Evolutionary conservation across 2,888 invertebrate species (phyloP), one percentile per base, ranked within the genome.

Genomic region (Morpho helenor): DNA sequence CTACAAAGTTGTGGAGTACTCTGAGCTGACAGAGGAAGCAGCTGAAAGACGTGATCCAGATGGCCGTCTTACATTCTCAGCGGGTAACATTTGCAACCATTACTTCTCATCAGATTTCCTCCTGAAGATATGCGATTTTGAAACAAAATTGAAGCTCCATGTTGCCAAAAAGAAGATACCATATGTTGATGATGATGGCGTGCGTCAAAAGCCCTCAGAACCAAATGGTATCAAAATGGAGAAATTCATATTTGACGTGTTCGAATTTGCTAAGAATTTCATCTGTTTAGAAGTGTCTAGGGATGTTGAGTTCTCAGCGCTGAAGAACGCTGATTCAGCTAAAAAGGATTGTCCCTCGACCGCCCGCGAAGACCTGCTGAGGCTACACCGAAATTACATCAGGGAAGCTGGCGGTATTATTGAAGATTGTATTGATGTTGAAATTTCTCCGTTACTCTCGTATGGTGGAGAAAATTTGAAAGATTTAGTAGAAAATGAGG

Each of bases 161-260:
- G 94, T 98, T 0, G 99, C 99, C 7, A 97, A 97, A 77, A 99
- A 99, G 91, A 99, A 99, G 89, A 99, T 99, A 66, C 95, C 98
- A 0, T 95, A 93, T 69, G 90, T 98, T 0, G 94, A 97, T 75
- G 90, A 91, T 1, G 89, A 92, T 7, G 97, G 97, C 3, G 87
- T 93, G 16, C 91, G 93, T 50, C 90, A 94, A 45, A 94, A 93
- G 64, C 99, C 99, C 0, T 92, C 93, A 0, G 93, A 93, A 62
- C 95, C 97, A 0, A 99, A 99, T 73, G 99, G 99, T 8, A 97
- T 99, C 66, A 99, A 99, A 90, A 95, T 99, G 86, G 99, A 99
- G 77, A 99, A 99, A 82, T 99, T 99, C 80, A 96, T 99, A 8
- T 99, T 99, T 80, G 99, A 99, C 82, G 98, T 99, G 0, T 99